Percentiles rank a stretch among this genome's conserved stretches.
Conservation (phyloP, 2,113 vertebrate species). For the Istiophorus platypterus region DNA sequence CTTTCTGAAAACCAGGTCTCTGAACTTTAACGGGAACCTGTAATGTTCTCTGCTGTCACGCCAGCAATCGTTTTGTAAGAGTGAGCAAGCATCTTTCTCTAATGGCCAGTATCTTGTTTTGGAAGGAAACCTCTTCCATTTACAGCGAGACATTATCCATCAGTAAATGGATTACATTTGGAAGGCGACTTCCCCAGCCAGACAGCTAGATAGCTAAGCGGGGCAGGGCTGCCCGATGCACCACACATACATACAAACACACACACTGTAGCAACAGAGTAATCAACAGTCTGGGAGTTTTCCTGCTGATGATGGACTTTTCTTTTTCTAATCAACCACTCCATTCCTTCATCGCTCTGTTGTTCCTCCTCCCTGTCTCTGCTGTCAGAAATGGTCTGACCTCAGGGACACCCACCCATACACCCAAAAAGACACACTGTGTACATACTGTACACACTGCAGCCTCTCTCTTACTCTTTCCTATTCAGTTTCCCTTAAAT, state of each 20-base stretch:
- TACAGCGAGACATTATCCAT: slow-evolving; percentile 38
- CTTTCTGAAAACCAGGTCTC: not conserved
- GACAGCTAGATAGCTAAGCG: slow-evolving; percentile 32
- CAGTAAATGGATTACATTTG: slow-evolving; percentile 57
- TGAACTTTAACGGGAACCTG: not conserved
- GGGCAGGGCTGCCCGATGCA: slow-evolving; percentile 45
- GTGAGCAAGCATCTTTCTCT: not conserved
- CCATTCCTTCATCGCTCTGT: slow-evolving; percentile 17
- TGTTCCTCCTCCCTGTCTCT: not conserved
- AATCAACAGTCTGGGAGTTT: slow-evolving; percentile 54
- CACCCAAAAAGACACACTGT: not conserved
- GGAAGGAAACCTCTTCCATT: slow-evolving; percentile 23
- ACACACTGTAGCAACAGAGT: slow-evolving; percentile 41
- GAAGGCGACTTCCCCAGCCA: slow-evolving; percentile 29
- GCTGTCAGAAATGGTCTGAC: slow-evolving; percentile 23
- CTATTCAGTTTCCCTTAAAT: not conserved
- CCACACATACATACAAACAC: slow-evolving; percentile 22
- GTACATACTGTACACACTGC: not conserved
- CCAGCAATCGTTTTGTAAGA: not conserved
- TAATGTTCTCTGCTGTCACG: not conserved
- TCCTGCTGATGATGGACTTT: slow-evolving; percentile 73
- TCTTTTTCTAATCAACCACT: slow-evolving; percentile 57
- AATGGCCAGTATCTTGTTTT: slow-evolving; percentile 16
- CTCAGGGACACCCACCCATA: not conserved
- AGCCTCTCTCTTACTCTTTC: not conserved